Percentiles rank a stretch among this genome's conserved stretches.
These are phyloP conservation scores for Chelonia mydas DNA, from an alignment of 2,797 vertebrate genomes.

Conservation along the genomic window DNA sequence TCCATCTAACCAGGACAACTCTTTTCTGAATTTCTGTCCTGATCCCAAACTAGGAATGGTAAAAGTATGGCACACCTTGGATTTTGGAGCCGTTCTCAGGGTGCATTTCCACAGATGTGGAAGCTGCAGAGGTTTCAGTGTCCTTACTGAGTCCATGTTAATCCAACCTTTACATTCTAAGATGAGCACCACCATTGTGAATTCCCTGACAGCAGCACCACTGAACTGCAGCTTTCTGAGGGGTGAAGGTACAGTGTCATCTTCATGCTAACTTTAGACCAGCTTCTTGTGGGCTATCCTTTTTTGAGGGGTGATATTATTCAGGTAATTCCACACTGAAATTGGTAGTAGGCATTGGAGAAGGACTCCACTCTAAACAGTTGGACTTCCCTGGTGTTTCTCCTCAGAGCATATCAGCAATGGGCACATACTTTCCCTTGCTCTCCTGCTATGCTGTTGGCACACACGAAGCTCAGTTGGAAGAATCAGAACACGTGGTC, in stretches of 20 bases:
- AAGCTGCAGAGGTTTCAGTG: background rate
- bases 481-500: background rate
- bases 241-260: background rate
- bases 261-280: background rate
- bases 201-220: background rate
- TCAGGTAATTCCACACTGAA: background rate
- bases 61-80: background rate
- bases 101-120: background rate
- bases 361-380: background rate
- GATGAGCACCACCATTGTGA: background rate
- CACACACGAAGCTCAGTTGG: background rate
- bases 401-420: background rate
- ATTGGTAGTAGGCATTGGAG: background rate
- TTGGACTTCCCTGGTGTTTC: background rate
- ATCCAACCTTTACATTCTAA: background rate
- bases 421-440: background rate
- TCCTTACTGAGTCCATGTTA: background rate
- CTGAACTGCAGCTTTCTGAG: background rate
- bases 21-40: background rate
- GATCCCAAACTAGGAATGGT: background rate
- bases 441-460: background rate
- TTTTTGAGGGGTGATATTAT: background rate
- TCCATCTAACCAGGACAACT: background rate
- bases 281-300: background rate
- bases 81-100: background rate